Conservation (phyloP, 1,140 invertebrate genomes). For the Arctopsyche grandis region DNA sequence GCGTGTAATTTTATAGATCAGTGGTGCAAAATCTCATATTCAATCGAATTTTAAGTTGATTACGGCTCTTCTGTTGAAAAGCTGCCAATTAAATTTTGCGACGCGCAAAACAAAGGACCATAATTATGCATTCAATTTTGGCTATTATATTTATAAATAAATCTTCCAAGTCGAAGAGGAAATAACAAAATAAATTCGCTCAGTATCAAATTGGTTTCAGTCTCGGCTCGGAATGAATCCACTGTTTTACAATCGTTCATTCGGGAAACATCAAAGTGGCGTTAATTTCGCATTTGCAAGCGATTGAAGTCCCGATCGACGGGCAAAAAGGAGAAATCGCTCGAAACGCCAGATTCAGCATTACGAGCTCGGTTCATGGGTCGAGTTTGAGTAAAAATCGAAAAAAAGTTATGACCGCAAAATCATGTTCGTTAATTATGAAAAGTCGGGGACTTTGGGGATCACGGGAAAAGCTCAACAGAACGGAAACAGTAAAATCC, state of each 20-base stretch:
- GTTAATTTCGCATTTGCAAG: too few species aligned
- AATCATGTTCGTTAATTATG: slow-evolving; percentile 19
- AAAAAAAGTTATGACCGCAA: neutral
- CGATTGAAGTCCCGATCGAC: too few species aligned
- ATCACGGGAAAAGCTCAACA: neutral
- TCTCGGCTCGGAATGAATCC: too few species aligned
- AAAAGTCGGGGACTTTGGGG: slow-evolving; percentile 4
- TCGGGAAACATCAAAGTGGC: too few species aligned
- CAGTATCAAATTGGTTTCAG: too few species aligned
- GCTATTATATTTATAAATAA: neutral
- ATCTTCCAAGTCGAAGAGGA: neutral
- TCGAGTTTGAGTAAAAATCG: neutral
- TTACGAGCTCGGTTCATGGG: neutral
- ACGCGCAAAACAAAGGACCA: neutral
- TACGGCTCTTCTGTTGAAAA: too few species aligned
- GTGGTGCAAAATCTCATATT: neutral
- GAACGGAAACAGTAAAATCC: slow-evolving; percentile 48
- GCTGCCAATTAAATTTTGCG: neutral
- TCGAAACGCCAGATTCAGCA: neutral
- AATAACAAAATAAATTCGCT: neutral
- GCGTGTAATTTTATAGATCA: slow-evolving; percentile 2
- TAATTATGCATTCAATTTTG: neutral
- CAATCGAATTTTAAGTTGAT: neutral
- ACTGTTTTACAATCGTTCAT: too few species aligned
- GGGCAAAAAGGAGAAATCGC: neutral